Base-by-base conservation (phyloP, 2,113 vertebrate species). In the Lates calcarifer region DNA sequence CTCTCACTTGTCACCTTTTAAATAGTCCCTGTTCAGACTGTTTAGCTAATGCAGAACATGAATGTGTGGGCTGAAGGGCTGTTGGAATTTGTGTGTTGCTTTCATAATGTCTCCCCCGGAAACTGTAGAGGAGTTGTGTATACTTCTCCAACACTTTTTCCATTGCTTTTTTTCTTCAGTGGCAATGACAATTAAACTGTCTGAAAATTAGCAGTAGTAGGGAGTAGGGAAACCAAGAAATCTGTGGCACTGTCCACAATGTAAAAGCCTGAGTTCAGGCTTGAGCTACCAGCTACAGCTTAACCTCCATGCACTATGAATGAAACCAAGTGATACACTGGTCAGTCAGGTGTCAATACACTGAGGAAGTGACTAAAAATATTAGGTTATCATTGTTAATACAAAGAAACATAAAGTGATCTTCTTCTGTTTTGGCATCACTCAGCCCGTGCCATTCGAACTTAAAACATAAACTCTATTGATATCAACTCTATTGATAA, bases 1-100 rank as follows among this genome's bases (percentile, higher is more conserved):
- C 56, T 89, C 74, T 69, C 45, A 53, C 69, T 79, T 77, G 62
- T 81, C 81, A 84, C 56, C 53, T 74, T 83, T 84, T 86, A 82
- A 87, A 84, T 82, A 66, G 64, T 82, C 60, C 49, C 64, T 41
- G 71, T 84, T 77, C 67, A 74, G 41, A 82, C 61, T 68, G 63
- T 86, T 84, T 31, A 76, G 39, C 53, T 67, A 82, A 86, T 73
- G 45, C 51, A 35, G 35, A 65, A 76, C 55, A 77, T 82, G 63
- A 65, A 74, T 33, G 72, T 55, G 64, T 67, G 75, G 75, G 64
- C 60, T 77, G 77, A 86, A 70, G 14, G 4, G 43, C 71, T 45
- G 55, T 53, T 71, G 47, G 24, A 45, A 75, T 79, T 78, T 69
- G 28, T 66, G 33, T 43, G 14, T 60, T 62, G 63, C 43, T 57